Percentiles rank a stretch among this genome's conserved stretches.
These are phyloP conservation scores for Cosmia trapezina DNA, from an alignment of 2,888 invertebrate genomes.

Conservation along the genomic window DNA sequence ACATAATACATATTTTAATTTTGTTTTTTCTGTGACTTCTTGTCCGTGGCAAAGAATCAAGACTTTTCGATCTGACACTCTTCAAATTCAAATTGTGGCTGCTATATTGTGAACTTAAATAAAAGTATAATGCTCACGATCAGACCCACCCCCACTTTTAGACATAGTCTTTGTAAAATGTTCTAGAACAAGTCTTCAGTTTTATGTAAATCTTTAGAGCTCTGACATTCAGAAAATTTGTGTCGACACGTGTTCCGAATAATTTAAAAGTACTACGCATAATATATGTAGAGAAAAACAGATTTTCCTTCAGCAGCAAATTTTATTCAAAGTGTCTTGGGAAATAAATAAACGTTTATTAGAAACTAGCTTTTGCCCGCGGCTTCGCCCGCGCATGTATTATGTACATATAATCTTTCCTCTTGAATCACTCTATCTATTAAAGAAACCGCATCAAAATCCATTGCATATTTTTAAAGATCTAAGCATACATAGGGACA, in stretches of 20 bases:
- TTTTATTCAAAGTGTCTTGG: no score
- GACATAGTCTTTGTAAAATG: constrained; percentile 20
- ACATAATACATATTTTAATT: no score
- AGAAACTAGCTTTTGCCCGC: background rate
- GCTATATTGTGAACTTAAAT: background rate
- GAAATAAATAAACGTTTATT: background rate
- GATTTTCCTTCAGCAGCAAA: no score
- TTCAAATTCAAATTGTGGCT: background rate
- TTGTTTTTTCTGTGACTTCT: background rate
- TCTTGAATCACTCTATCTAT: no score
- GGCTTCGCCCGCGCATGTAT: no score
- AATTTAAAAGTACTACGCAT: constrained; percentile 40
- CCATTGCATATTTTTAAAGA: no score
- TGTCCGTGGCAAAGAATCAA: background rate
- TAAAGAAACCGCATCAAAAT: no score
- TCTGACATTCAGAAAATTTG: constrained; percentile 51
- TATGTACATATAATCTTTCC: no score
- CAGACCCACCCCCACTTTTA: constrained; percentile 1
- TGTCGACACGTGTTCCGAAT: constrained; percentile 50
- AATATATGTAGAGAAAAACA: constrained; percentile 2
- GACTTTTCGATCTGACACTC: background rate
- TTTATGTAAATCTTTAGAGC: constrained; percentile 50
- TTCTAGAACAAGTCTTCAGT: constrained; percentile 35
- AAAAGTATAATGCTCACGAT: background rate
- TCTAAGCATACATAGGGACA: no score